phyloP scores from a whole-genome alignment of 2,797 vertebrate species.

The Platyrinchus mystaceus region DNA sequence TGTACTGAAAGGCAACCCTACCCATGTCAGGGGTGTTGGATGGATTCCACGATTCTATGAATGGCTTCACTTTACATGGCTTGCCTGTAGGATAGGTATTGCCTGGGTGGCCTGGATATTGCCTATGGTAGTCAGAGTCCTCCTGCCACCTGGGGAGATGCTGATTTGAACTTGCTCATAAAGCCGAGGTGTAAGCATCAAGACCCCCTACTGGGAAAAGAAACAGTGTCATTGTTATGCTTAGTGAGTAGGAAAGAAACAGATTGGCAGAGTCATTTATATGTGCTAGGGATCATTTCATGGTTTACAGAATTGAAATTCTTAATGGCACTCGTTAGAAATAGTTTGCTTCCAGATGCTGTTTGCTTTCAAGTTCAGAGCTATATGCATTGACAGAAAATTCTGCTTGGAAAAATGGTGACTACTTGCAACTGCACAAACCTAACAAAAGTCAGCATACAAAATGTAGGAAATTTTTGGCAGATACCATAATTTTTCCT shows the following conservation, averaged over 20 bases:
- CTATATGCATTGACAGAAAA: background rate
- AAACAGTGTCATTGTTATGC: background rate
- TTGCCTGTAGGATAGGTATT: background rate
- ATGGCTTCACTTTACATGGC: background rate
- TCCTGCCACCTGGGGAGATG: background rate
- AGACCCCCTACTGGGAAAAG: background rate
- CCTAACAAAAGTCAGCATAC: background rate
- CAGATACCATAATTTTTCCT: background rate
- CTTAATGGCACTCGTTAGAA: background rate
- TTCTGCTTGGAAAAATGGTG: background rate
- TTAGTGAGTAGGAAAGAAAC: background rate
- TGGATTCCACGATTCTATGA: background rate
- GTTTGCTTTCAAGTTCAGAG: constrained; percentile 8
- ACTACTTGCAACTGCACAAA: background rate
- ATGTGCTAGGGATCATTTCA: background rate
- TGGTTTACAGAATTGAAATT: constrained; percentile 20
- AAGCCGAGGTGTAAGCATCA: background rate
- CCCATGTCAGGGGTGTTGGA: background rate
- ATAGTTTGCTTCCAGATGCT: constrained; percentile 32
- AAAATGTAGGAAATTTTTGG: background rate
- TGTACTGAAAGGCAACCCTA: background rate
- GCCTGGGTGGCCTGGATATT: background rate
- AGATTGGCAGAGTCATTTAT: constrained; percentile 3
- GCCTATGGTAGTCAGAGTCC: background rate
- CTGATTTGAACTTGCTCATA: background rate